phyloP scores from a whole-genome alignment of 2,888 invertebrate species.

The Elmis aenea region DNA sequence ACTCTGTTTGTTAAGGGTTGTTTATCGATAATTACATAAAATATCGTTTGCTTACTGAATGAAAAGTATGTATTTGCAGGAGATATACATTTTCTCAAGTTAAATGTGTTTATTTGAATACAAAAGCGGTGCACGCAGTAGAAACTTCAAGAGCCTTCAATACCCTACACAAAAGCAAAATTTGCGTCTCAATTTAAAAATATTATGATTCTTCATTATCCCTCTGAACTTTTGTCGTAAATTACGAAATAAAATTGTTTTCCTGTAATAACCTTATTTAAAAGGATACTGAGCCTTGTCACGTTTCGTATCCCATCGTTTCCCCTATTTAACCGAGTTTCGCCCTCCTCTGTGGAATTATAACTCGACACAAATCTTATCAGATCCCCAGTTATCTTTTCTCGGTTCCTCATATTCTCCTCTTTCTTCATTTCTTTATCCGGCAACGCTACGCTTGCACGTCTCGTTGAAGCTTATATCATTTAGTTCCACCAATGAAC shows the following conservation, averaged over 20 bases:
- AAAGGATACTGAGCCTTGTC: conserved; percentile 37
- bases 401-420: conserved; percentile 17
- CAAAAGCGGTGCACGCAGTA: too few relatives aligned
- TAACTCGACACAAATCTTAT: conserved; percentile 37
- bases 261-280: conserved; percentile 40
- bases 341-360: conserved; percentile 31
- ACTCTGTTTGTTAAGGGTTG: too few relatives aligned
- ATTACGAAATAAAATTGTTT: conserved; percentile 37
- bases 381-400: conserved; percentile 33
- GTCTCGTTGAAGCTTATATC: not conserved
- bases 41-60: too few relatives aligned
- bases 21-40: too few relatives aligned
- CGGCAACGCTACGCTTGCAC: not conserved
- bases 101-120: too few relatives aligned
- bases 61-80: too few relatives aligned
- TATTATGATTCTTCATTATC: too few relatives aligned
- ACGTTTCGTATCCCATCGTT: conserved; percentile 33
- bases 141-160: too few relatives aligned
- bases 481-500: not conserved
- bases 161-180: too few relatives aligned
- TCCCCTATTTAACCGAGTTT: conserved; percentile 29
- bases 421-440: conserved; percentile 10
- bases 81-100: too few relatives aligned
- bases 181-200: too few relatives aligned
- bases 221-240: conserved; percentile 24